Base-by-base conservation (phyloP, 2,113 vertebrate genomes). In the Corythornis cristatus region DNA sequence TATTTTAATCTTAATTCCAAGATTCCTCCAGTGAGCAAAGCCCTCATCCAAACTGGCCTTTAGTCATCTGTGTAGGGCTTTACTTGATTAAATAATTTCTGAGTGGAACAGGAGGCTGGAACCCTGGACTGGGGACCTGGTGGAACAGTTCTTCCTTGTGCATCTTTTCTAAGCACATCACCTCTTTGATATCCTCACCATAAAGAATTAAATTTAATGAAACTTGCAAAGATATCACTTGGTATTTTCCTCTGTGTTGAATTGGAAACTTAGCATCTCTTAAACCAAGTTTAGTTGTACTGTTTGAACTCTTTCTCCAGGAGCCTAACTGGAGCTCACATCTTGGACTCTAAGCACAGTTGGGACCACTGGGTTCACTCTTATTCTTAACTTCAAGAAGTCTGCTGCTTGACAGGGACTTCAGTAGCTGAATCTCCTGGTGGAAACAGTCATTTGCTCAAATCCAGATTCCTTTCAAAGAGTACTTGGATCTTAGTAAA, bases 371-470 rank as follows among this genome's bases (percentile, higher is more conserved):
- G 50, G 35, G 11, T 61, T 94, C 37, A 46, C 73, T 75, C 35
- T 77, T 57, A 60, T 62, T 82, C 57, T 82, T 64, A 72, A 40
- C 51, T 92, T 86, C 46, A 70, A 86, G 67, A 11, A 87, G 26
- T 35, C 58, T 89, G 50, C 77, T 89, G 66, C 66, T 85, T 91
- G 74, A 82, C n/a, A 85, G 35, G 54, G 54, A 91, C n/a, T 57
- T 45, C 31, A 72, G 57, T 84, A 91, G 58, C 73, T 89, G 82
- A 92, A 82, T 86, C 11, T 57, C 58, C 2, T 45, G 1, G 66
- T 82, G 81, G 31, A 93, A 92, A 48, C 10, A 89, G 67, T 66
- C 23, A 70, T 89, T 95, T 94, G 31, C 56, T 89, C 66, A 54
- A 37, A 85, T 70, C 37, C 54, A 83, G 28, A 75, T 96, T 95